Percentiles rank a stretch among this genome's conserved stretches.
Evolutionary conservation across 2,113 vertebrate species (phyloP).

Genomic region (Neopipo cinnamomea): DNA sequence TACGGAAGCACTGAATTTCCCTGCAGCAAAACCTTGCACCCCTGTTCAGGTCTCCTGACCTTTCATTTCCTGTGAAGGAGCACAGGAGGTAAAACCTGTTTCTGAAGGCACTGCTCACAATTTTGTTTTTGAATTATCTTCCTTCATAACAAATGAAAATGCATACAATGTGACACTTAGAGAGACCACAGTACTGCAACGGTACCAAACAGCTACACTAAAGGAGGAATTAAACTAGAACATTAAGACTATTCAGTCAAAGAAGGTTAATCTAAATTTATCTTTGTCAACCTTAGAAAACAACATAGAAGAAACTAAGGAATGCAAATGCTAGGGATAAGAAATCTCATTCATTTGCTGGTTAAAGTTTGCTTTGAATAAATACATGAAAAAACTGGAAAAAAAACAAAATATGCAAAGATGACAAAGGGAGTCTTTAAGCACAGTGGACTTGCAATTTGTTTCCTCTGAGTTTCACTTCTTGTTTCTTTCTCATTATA

Average conservation of each 20-base stretch:
- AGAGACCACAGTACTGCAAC: neutral
- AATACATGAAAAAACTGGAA: neutral
- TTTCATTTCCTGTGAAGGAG: neutral
- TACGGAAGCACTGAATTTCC: neutral
- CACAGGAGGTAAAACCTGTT: neutral
- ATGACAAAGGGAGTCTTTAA: neutral
- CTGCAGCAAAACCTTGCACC: neutral
- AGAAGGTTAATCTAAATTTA: neutral
- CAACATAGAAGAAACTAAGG: neutral
- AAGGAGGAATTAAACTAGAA: neutral
- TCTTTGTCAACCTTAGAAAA: neutral
- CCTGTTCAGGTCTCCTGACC: neutral
- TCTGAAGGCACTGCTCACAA: neutral
- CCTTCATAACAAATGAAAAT: neutral
- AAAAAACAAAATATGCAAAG: neutral
- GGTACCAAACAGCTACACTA: neutral
- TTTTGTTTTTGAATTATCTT: neutral
- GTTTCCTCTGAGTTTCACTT: neutral
- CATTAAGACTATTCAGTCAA: neutral
- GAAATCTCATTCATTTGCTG: neutral
- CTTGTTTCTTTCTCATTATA: slow-evolving; percentile 24
- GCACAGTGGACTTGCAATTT: neutral
- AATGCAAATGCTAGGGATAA: neutral
- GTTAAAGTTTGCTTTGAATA: neutral
- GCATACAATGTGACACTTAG: neutral